Evolutionary conservation across 2,888 invertebrate genomes (phyloP).

Genomic region (Hydrotaea cyrtoneurina): DNA sequence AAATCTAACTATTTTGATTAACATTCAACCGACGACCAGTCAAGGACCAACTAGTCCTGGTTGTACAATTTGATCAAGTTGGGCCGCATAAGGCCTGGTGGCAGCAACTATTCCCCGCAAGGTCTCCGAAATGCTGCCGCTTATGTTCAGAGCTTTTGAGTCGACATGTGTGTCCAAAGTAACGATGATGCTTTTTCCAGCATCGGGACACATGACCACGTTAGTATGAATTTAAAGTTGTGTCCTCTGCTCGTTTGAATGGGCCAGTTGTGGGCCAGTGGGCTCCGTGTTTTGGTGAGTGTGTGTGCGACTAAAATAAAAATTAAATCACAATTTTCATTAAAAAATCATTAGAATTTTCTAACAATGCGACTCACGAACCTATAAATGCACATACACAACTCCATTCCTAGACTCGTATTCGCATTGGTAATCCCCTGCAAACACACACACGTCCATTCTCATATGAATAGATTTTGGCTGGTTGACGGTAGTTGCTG

Average conservation of each 20-base stretch:
- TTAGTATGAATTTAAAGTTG: constrained; percentile 18
- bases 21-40: too few species aligned
- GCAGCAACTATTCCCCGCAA: too few species aligned
- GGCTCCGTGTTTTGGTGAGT: background rate
- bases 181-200: background rate
- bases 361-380: constrained; percentile 20
- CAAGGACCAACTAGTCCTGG: too few species aligned
- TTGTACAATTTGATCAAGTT: too few species aligned
- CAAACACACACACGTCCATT: background rate
- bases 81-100: too few species aligned
- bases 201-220: constrained; percentile 1
- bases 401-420: background rate
- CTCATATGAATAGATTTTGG: constrained; percentile 52
- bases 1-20: too few species aligned
- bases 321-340: constrained; percentile 58
- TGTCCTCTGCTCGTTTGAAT: background rate
- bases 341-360: constrained; percentile 55
- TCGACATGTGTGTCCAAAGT: background rate
- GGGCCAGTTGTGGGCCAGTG: background rate
- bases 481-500: constrained; percentile 16
- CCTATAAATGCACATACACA: background rate
- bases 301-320: constrained; percentile 31
- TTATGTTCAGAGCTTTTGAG: too few species aligned
- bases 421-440: background rate
- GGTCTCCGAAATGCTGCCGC: too few species aligned